Percentiles rank a stretch among this genome's conserved stretches.
These are phyloP conservation scores for Lepidotrigona ventralis DNA, from an alignment of 1,140 invertebrate genomes.

Conservation along the genomic window DNA sequence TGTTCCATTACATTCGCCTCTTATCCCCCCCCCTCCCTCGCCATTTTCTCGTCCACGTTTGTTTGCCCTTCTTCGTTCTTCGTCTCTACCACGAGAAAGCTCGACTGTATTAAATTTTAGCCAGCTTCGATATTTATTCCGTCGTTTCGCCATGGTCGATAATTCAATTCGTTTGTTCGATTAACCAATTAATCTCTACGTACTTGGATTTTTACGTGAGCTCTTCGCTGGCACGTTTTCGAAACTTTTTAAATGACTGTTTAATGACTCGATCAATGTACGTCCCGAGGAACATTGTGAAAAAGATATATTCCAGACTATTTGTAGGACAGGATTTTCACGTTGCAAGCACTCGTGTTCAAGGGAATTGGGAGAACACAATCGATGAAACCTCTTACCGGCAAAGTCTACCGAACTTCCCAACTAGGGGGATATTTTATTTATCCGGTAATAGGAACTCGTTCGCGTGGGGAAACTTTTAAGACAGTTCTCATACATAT, in stretches of 20 bases:
- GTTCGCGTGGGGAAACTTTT: background rate
- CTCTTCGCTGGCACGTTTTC: background rate
- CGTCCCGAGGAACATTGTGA: background rate
- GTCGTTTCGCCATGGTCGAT: background rate
- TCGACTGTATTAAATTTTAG: background rate
- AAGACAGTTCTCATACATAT: background rate
- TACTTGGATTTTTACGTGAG: no score
- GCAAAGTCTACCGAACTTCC: background rate
- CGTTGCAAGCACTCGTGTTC: background rate
- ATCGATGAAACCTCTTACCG: background rate
- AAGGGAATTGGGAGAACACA: background rate
- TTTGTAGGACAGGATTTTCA: background rate
- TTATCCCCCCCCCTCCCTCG: no score
- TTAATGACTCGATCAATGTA: background rate
- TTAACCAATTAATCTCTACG: background rate
- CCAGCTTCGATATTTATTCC: background rate
- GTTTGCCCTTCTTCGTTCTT: background rate
- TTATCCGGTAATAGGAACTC: background rate
- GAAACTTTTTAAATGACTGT: background rate
- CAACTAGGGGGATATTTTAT: background rate
- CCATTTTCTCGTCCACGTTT: background rate
- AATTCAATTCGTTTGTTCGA: background rate
- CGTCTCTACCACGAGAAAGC: background rate
- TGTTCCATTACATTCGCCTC: conserved; percentile 1
- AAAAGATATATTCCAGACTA: background rate